Evolutionary conservation across 2,888 invertebrate genomes (phyloP).

Genomic region (Azorinus chamasolen): DNA sequence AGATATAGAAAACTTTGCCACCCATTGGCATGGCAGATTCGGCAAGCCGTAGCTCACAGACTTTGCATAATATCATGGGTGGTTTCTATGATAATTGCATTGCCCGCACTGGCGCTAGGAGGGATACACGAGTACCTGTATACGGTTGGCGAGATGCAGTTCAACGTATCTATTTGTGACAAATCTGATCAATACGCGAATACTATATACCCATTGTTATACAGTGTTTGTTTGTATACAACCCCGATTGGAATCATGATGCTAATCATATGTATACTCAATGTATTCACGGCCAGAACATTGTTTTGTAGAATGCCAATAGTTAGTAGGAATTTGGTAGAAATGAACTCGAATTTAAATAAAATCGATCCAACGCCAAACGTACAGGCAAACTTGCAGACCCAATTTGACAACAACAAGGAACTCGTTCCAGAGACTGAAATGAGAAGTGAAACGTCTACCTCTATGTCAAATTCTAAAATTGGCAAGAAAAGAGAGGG

Average conservation of each 20-base stretch:
- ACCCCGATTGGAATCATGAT: slow-evolving; percentile 44
- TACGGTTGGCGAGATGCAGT: slow-evolving; percentile 2
- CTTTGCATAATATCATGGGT: slow-evolving; percentile 30
- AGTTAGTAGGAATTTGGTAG: not conserved
- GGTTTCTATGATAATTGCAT: slow-evolving; percentile 10
- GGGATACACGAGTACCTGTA: slow-evolving; percentile 49
- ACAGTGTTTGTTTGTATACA: slow-evolving; percentile 40
- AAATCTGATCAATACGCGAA: slow-evolving; percentile 33
- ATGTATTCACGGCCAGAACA: slow-evolving; percentile 37
- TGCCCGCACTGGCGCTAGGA: slow-evolving; percentile 42
- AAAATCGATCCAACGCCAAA: too few relatives aligned
- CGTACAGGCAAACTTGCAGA: too few relatives aligned
- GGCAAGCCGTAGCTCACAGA: slow-evolving; percentile 32
- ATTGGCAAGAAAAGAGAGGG: too few relatives aligned
- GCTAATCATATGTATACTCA: slow-evolving; percentile 26
- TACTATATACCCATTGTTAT: slow-evolving; percentile 37
- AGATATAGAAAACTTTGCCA: slow-evolving; percentile 52
- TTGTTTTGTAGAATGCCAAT: slow-evolving; percentile 28
- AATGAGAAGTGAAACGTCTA: too few relatives aligned
- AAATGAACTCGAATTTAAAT: too few relatives aligned
- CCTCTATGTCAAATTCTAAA: too few relatives aligned
- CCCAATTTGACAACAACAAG: too few relatives aligned
- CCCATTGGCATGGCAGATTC: slow-evolving; percentile 53
- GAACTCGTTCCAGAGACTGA: too few relatives aligned
- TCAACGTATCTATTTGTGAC: slow-evolving; percentile 54